phyloP scores from a whole-genome alignment of 2,113 vertebrate species.

The Eulemur rufifrons region DNA sequence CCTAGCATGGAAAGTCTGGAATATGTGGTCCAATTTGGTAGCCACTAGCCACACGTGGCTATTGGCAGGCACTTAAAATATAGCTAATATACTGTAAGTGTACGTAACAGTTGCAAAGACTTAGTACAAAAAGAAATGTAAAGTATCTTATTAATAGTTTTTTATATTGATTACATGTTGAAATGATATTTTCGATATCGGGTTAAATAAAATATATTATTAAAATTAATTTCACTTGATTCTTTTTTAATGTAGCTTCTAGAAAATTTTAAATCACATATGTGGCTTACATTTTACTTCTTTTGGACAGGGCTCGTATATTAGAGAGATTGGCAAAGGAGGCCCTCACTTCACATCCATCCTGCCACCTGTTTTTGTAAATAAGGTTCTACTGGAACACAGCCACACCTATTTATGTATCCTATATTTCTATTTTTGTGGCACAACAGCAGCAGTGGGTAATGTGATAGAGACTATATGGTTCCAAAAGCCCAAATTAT shows the following conservation, averaged over 20 bases:
- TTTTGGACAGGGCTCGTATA: neutral
- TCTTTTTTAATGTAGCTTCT: neutral
- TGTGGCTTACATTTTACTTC: neutral
- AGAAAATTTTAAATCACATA: neutral
- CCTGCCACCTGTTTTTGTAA: neutral
- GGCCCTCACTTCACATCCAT: neutral
- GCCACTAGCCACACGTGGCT: neutral
- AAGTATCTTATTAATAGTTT: neutral
- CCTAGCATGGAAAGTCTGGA: neutral
- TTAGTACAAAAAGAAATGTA: neutral
- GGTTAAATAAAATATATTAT: constrained; percentile 54
- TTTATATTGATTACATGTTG: neutral
- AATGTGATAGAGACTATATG: neutral
- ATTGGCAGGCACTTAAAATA: neutral
- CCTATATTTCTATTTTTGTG: neutral
- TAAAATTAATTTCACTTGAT: constrained; percentile 19
- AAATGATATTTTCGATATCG: constrained; percentile 31
- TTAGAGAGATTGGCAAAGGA: neutral
- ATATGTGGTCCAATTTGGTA: neutral
- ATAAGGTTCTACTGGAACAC: neutral
- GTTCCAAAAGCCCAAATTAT: neutral
- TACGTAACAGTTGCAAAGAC: neutral
- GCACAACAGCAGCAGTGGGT: too few relatives aligned
- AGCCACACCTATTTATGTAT: neutral
- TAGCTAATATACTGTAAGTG: neutral